A percentile compares a stretch with the other conserved stretches of the same genome.
These are phyloP conservation scores for Oppia nitens DNA, from an alignment of 1,140 invertebrate genomes.

Conservation along the genomic window DNA sequence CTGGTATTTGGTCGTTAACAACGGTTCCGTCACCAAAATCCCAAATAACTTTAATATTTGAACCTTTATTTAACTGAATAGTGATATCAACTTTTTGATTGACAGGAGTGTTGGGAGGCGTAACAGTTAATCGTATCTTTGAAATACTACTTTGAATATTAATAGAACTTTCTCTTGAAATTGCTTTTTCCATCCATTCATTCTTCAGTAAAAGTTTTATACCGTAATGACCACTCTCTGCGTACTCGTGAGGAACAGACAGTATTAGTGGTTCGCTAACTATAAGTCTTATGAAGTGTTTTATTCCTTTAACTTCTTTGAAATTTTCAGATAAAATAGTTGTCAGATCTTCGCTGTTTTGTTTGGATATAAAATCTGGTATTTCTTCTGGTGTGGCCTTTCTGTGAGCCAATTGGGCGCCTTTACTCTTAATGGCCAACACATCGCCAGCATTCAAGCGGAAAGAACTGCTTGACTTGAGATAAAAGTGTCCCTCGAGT, in stretches of 20 bases:
- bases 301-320: background rate
- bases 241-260: slow-evolving; percentile 12
- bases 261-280: slow-evolving; percentile 12
- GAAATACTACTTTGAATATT: slow-evolving; percentile 19
- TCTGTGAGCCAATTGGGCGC: slow-evolving; percentile 8
- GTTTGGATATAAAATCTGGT: slow-evolving; percentile 4
- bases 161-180: slow-evolving; percentile 9
- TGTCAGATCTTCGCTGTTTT: background rate
- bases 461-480: slow-evolving; percentile 2
- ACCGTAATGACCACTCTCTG: slow-evolving; percentile 12
- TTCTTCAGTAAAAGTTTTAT: slow-evolving; percentile 10
- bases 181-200: background rate
- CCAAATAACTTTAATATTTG: slow-evolving; percentile 21
- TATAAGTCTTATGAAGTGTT: slow-evolving; percentile 7
- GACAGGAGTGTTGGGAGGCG: slow-evolving; percentile 19
- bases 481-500: slow-evolving; percentile 6
- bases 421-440: background rate
- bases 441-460: slow-evolving; percentile 6
- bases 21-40: slow-evolving; percentile 23
- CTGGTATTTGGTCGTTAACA: slow-evolving; percentile 19
- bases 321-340: slow-evolving; percentile 2
- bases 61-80: slow-evolving; percentile 20
- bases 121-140: slow-evolving; percentile 19
- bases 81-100: slow-evolving; percentile 20
- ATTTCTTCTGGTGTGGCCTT: background rate